Evolutionary conservation across 2,797 vertebrate genomes (phyloP).

Genomic region (Acanthopagrus latus): DNA sequence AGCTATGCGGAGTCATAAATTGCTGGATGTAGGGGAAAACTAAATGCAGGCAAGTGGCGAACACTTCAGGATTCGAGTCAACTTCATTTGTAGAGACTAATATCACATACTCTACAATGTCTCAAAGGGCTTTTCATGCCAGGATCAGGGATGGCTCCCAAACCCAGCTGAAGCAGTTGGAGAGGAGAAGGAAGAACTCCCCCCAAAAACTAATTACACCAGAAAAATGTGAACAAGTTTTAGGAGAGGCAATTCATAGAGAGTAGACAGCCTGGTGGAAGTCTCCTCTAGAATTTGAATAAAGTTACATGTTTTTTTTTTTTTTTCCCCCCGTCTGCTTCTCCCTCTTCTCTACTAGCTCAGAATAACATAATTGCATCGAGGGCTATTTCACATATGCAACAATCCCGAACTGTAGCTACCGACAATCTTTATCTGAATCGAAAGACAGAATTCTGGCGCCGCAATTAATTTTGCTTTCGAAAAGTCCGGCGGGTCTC

Average conservation of each 20-base stretch:
- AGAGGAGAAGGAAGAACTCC: not conserved
- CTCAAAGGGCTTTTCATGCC: constrained; percentile 5
- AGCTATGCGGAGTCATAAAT: constrained; percentile 39
- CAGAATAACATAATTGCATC: not conserved
- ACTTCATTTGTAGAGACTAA: constrained; percentile 17
- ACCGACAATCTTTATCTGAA: not conserved
- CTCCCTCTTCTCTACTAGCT: not conserved
- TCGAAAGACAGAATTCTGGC: constrained; percentile 19
- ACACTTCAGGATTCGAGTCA: constrained; percentile 34
- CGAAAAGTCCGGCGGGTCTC: constrained; percentile 46
- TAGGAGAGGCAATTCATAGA: not conserved
- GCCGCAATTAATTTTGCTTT: constrained; percentile 30
- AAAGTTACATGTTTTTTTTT: not conserved
- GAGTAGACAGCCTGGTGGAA: constrained; percentile 11
- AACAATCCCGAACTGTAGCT: not conserved
- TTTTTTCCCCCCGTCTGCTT: not conserved
- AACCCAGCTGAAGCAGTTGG: not conserved
- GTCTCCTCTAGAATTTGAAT: not conserved
- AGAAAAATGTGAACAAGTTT: constrained; percentile 6
- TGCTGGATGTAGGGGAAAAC: constrained; percentile 41
- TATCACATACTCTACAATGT: not conserved
- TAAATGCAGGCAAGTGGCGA: constrained; percentile 32
- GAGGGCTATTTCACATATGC: not conserved
- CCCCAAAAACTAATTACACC: constrained; percentile 11
- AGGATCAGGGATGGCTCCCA: not conserved